phyloP scores from a whole-genome alignment of 2,113 vertebrate species.

The Hypomesus transpacificus region DNA sequence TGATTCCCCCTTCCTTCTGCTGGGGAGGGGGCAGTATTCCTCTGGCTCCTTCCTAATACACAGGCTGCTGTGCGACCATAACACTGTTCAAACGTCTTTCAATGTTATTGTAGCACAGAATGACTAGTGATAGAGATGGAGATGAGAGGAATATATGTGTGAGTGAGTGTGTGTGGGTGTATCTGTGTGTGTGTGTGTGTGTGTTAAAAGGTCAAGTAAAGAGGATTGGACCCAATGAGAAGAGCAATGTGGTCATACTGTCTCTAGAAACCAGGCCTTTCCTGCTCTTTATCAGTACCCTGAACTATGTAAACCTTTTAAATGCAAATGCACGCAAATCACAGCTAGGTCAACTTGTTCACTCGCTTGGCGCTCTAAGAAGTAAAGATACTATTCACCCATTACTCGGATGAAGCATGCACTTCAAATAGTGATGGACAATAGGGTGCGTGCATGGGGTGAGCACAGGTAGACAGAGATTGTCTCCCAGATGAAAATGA shows the following conservation, averaged over 20 bases:
- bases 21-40: constrained; percentile 2
- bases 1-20: background rate
- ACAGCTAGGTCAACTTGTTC: constrained; percentile 61
- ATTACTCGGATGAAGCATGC: constrained; percentile 20
- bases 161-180: background rate
- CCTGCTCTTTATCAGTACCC: constrained; percentile 45
- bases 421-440: constrained; percentile 35
- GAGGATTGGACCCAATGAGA: constrained; percentile 13
- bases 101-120: constrained; percentile 51
- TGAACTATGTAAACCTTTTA: constrained; percentile 60
- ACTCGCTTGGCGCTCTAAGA: constrained; percentile 24
- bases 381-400: constrained; percentile 58
- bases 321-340: constrained; percentile 60
- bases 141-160: constrained; percentile 6
- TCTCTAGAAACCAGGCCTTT: constrained; percentile 15
- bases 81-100: constrained; percentile 42
- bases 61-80: constrained; percentile 29
- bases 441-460: background rate
- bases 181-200: background rate
- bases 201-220: constrained; percentile 1
- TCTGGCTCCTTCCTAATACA: constrained; percentile 13
- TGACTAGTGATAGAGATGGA: constrained; percentile 37
- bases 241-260: constrained; percentile 41
- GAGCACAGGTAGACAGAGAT: background rate
- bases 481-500: constrained; percentile 2